Evolutionary conservation across 2,888 invertebrate species (phyloP).

Genomic region (Mythimna ferrago): DNA sequence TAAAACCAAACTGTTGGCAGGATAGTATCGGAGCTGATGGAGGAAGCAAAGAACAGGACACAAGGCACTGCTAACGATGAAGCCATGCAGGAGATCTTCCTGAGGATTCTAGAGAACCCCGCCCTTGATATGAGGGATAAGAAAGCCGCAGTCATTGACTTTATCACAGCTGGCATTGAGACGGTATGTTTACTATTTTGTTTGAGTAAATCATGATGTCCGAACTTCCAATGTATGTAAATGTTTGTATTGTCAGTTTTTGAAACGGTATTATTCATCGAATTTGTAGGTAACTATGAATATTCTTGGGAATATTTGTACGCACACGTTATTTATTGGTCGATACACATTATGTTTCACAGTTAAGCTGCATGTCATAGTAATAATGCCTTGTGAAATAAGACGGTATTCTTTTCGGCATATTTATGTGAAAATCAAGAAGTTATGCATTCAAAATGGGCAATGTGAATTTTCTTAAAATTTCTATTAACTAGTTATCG

Average conservation of each 20-base stretch:
- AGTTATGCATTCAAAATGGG: background rate
- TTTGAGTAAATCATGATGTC: background rate
- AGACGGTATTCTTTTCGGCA: background rate
- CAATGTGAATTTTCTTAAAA: background rate
- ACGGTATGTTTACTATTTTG: constrained; percentile 90
- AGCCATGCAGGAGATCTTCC: constrained; percentile 93
- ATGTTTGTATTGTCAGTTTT: background rate
- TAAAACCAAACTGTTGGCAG: constrained; percentile 81
- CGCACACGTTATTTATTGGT: background rate
- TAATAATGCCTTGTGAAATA: background rate
- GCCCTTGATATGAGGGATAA: constrained; percentile 95
- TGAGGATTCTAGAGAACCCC: constrained; percentile 93
- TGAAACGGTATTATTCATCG: background rate
- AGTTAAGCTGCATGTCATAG: background rate
- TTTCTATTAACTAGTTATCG: background rate
- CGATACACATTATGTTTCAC: background rate
- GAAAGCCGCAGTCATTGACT: constrained; percentile 96
- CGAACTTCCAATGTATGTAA: background rate
- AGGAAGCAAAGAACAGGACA: constrained; percentile 91
- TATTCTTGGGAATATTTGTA: background rate
- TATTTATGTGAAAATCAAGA: background rate
- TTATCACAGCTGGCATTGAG: constrained; percentile 96
- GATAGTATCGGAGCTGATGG: constrained; percentile 95
- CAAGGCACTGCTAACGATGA: constrained; percentile 91
- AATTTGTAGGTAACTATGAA: background rate